Evolutionary conservation across 2,888 invertebrate species (phyloP).

Genomic region (Cryptocephalus moraei): DNA sequence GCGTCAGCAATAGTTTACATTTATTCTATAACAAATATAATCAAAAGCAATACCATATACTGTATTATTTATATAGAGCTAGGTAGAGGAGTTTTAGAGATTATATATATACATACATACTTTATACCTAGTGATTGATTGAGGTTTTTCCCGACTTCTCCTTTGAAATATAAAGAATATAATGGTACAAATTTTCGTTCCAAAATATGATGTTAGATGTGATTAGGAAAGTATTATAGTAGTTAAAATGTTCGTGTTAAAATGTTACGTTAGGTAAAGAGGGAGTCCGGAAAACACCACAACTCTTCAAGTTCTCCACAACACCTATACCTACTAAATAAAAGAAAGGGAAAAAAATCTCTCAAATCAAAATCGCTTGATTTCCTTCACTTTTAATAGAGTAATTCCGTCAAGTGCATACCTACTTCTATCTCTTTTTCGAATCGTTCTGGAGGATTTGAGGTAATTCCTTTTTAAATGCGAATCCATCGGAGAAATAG

Average conservation of each 20-base stretch:
- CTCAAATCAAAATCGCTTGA: not conserved
- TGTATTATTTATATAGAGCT: conserved; percentile 33
- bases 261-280: not conserved
- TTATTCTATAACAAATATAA: conserved; percentile 28
- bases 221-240: conserved; percentile 1
- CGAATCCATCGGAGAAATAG: too few relatives aligned
- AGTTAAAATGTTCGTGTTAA: not conserved
- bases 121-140: not conserved
- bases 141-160: not conserved
- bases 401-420: too few relatives aligned
- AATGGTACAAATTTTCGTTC: not conserved
- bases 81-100: conserved; percentile 26
- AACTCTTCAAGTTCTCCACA: too few relatives aligned
- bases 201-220: conserved; percentile 6
- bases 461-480: too few relatives aligned
- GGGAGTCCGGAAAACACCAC: too few relatives aligned
- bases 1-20: conserved; percentile 37
- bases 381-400: not conserved
- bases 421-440: too few relatives aligned
- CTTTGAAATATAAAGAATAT: not conserved
- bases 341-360: too few relatives aligned
- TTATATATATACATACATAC: conserved; percentile 2
- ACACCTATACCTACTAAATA: too few relatives aligned
- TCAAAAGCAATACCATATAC: conserved; percentile 37
- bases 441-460: too few relatives aligned